These are phyloP conservation scores for Strigamia transsilvanica DNA, from an alignment of 2,888 invertebrate genomes.

Conservation along the genomic window DNA sequence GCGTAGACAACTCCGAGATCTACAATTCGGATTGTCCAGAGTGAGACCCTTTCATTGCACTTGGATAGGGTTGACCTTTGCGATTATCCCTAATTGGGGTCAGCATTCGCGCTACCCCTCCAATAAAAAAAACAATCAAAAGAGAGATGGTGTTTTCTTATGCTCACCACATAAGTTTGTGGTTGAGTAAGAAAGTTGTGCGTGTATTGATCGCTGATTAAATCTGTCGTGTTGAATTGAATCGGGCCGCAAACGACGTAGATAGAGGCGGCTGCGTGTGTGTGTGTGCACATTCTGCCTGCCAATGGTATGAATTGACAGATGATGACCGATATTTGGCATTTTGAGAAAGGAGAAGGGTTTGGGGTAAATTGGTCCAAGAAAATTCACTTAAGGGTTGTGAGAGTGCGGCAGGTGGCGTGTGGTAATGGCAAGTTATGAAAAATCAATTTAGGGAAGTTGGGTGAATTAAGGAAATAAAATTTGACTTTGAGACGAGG, in stretches of 20 bases:
- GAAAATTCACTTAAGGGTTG: no score
- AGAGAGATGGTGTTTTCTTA: background rate
- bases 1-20: slow-evolving; percentile 17
- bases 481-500: no score
- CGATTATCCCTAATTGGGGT: slow-evolving; percentile 34
- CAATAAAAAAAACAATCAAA: background rate
- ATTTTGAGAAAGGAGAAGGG: no score
- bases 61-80: slow-evolving; percentile 1
- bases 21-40: background rate
- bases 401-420: no score
- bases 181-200: background rate
- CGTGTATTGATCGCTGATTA: background rate
- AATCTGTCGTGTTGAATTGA: slow-evolving; percentile 2
- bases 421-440: no score
- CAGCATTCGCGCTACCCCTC: slow-evolving; percentile 39
- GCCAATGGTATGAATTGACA: background rate
- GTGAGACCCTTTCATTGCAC: slow-evolving; percentile 19
- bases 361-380: no score
- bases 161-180: no score
- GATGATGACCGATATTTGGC: background rate
- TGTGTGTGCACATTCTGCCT: background rate
- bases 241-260: background rate
- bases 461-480: no score
- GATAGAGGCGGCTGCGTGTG: background rate
- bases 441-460: no score